phyloP scores from a whole-genome alignment of 2,888 invertebrate genomes.

The Tanytarsus gracilentus region DNA sequence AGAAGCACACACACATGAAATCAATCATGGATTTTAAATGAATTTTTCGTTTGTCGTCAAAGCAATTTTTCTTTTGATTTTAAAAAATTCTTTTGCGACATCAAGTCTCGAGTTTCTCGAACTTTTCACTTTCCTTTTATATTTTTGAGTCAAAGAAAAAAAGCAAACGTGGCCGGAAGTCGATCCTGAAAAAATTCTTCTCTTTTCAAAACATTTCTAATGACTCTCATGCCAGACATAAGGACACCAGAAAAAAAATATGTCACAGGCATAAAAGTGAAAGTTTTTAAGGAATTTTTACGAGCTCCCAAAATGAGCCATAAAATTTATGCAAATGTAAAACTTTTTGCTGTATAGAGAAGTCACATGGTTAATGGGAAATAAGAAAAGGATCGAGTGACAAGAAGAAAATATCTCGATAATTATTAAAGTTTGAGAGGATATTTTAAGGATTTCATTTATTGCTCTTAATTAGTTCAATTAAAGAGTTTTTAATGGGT shows the following conservation, averaged over 20 bases:
- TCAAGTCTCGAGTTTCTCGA: constrained; percentile 12
- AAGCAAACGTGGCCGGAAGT: constrained; percentile 14
- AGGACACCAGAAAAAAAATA: neutral
- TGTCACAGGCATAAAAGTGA: neutral
- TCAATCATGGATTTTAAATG: too few relatives aligned
- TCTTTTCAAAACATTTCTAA: neutral
- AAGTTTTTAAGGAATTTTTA: neutral
- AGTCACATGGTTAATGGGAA: neutral
- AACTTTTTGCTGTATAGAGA: neutral
- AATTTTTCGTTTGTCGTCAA: too few relatives aligned
- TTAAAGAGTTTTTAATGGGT: too few relatives aligned
- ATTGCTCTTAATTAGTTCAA: too few relatives aligned
- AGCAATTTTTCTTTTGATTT: too few relatives aligned
- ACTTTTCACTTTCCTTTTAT: neutral
- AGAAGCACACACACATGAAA: too few relatives aligned
- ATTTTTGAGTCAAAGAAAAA: neutral
- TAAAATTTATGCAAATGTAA: too few relatives aligned
- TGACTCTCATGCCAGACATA: constrained; percentile 11
- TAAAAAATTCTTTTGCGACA: neutral
- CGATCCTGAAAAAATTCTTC: neutral
- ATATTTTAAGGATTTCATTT: too few relatives aligned
- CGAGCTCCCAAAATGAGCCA: too few relatives aligned
- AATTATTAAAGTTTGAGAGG: too few relatives aligned
- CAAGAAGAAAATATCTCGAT: neutral
- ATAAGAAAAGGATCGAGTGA: constrained; percentile 1